phyloP scores from a whole-genome alignment of 2,113 vertebrate species.

The Cathartes aura region DNA sequence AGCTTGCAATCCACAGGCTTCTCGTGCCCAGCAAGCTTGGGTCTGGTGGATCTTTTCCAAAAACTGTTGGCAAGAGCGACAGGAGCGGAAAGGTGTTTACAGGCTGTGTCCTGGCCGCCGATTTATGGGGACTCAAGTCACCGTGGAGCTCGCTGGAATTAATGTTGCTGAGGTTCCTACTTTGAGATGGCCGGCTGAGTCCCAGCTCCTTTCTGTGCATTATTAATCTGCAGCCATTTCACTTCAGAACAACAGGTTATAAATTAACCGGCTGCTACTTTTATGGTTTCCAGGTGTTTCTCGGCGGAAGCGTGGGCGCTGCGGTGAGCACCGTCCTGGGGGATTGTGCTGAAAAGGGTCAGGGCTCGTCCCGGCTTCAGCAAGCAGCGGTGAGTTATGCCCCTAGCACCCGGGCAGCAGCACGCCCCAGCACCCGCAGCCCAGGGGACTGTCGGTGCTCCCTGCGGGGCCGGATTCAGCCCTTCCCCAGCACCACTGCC shows the following conservation, averaged over 20 bases:
- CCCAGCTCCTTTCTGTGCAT: neutral
- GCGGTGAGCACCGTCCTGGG: fast-evolving
- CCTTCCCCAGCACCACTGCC: neutral
- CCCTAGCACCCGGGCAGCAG: neutral
- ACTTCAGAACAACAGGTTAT: neutral
- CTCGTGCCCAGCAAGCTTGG: neutral
- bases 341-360: neutral
- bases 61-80: fast-evolving
- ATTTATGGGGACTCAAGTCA: neutral
- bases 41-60: neutral
- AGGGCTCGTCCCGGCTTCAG: neutral
- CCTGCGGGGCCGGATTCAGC: neutral
- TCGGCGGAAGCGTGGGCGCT: fast-evolving
- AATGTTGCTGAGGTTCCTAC: neutral
- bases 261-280: neutral
- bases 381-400: neutral
- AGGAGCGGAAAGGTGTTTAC: neutral
- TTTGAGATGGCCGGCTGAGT: fast-evolving
- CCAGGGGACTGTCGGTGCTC: fast-evolving
- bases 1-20: neutral
- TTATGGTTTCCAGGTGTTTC: neutral
- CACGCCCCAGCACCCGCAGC: neutral
- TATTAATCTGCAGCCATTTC: neutral
- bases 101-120: fast-evolving
- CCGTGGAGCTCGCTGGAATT: neutral